Base-by-base conservation (phyloP, 2,797 vertebrate species). In the Paedocypris micromegethes region DNA sequence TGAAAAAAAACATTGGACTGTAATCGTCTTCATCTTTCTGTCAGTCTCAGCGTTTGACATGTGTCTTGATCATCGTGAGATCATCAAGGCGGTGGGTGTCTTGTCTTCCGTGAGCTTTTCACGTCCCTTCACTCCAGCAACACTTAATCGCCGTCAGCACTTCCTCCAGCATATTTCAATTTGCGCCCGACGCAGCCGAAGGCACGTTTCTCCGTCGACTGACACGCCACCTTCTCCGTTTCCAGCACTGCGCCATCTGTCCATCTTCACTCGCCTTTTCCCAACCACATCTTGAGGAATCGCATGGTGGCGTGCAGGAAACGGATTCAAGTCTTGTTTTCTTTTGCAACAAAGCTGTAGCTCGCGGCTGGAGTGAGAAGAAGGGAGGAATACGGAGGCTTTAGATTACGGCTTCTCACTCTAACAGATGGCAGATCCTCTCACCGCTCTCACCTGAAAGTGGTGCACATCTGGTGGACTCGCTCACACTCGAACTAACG, bases 401-500 rank as follows among this genome's bases (percentile, higher is more conserved):
- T 64, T 40, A 38, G 58, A 79, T 77, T 76, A 77, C 80, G 82
- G 73, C 82, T 85, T 83, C 81, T 68, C 74, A 62, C 47, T 78
- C 80, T 86, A 89, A 89, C 92, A 94, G 91, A 93, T 91, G 92
- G 91, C 68, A 86, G 79, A 83, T 64, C 83, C 83, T 85, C 88
- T 87, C 83, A 86, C 90, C 87, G 81, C 51, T 75, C 90, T 81
- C 83, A 83, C 83, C 88, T 89, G 92, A 93, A 93, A 87, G 85
- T 87, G 86, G 91, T 90, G 90, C 91, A 92, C 90, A 92, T 91
- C 91, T 92, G 92, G 85, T 70, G 80, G 78, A 80, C 81, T 68
- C 53, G 9, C 40, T 51, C 40, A 6, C 51, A 7, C 57, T 78
- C 74, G 64, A 77, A 83, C 81, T 67, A 53, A 48, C 64, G 47